Conservation (phyloP, 2,113 vertebrate species). For the Nycticebus coucang region DNA sequence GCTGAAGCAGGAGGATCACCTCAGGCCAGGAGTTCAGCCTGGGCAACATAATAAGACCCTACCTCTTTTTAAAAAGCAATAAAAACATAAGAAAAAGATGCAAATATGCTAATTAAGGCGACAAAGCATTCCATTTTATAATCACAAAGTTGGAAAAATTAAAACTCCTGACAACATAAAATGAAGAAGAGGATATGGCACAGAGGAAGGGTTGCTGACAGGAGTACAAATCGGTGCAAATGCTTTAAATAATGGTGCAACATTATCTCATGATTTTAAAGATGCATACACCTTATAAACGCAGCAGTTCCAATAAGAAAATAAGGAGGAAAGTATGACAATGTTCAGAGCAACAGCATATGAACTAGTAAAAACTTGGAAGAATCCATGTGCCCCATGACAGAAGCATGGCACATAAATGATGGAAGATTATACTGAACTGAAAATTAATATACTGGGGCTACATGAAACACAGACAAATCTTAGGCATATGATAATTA, state of each 20-base stretch:
- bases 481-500: too few relatives aligned
- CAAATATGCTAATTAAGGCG: background rate
- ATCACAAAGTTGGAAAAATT: background rate
- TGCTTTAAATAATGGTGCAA: background rate
- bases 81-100: background rate
- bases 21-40: background rate
- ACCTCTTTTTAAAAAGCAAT: background rate
- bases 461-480: fast-evolving
- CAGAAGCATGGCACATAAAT: background rate
- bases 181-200: background rate
- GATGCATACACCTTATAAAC: background rate
- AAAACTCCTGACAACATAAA: background rate
- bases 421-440: fast-evolving
- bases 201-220: too few relatives aligned
- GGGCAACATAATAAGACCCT: background rate
- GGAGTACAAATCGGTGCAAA: background rate
- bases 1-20: background rate
- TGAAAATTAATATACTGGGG: too few relatives aligned
- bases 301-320: background rate
- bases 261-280: background rate
- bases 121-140: background rate
- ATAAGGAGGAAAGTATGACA: background rate
- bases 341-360: background rate
- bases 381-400: background rate
- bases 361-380: background rate